Base-by-base conservation (phyloP, 2,113 vertebrate genomes). In the Circaetus cinerascens region DNA sequence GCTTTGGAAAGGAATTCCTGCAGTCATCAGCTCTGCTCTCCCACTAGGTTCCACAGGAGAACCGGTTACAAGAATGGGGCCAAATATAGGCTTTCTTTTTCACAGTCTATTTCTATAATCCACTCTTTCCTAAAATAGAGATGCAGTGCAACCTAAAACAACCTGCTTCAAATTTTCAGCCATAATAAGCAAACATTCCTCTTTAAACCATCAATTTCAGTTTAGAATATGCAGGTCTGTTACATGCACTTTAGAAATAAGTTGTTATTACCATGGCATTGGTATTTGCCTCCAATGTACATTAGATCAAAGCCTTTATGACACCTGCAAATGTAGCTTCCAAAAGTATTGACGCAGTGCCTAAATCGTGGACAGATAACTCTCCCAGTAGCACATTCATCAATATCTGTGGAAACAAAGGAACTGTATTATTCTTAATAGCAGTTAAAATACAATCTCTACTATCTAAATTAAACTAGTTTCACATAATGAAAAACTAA, bases 261-360 rank as follows among this genome's bases (percentile, higher is more conserved):
- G 40, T 43, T 51, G 40, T 60, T 59, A 59, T 98, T 98, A 99
- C 99, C 99, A n/a, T 97, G 96, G 91, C 99, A 99, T 15, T 99
- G 99, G 96, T 99, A 99, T 99, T 99, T 99, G 73, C 99, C 99
- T 45, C 99, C 99, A 14, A 99, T 98, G 98, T 99, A 99, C 95
- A 99, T 98, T 93, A 99, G 98, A 96, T 99, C 99, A 32, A 99
- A 99, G 71, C 99, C 99, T 64, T 99, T 98, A 7, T 99, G 98
- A 86, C 99, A 99, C 86, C 98, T 99, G 99, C 99, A 99, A 97
- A 99, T 98, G 97, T 99, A 99, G 96, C 99, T 99, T 57, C 99
- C 99, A 10, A 99, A 99, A 12, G 99, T 99, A 98, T 99, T 99
- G 97, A 99, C 97, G 7, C 99, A 99, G 94, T 99, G 99, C 89